Evolutionary conservation across 2,888 invertebrate genomes (phyloP).

Genomic region (Phortica magna): DNA sequence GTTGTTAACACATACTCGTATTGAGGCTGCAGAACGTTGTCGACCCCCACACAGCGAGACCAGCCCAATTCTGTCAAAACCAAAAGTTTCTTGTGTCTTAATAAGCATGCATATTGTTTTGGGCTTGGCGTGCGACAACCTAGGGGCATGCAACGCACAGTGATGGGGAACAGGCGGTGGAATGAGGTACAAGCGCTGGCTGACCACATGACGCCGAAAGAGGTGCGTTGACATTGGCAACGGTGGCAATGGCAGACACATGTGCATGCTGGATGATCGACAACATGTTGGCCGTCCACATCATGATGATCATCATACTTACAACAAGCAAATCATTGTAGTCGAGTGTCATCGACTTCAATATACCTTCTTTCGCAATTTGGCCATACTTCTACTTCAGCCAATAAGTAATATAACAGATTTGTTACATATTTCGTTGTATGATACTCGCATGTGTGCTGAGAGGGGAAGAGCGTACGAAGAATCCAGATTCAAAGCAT

Average conservation of each 20-base stretch:
- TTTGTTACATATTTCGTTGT: no score
- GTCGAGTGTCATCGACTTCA: no score
- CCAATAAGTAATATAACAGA: no score
- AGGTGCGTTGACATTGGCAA: constrained; percentile 1
- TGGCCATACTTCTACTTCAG: no score
- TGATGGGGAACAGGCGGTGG: not conserved
- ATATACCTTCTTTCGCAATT: no score
- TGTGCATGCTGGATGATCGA: not conserved
- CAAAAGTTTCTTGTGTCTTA: constrained; percentile 2
- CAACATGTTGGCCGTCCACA: not conserved
- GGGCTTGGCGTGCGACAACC: constrained; percentile 26
- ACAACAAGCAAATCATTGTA: no score
- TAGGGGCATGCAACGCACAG: not conserved
- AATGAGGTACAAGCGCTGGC: not conserved
- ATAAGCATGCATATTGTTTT: constrained; percentile 10
- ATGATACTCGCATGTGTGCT: not conserved
- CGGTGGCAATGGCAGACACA: not conserved
- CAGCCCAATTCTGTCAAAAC: constrained; percentile 3
- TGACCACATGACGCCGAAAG: not conserved
- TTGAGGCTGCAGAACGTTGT: constrained; percentile 4
- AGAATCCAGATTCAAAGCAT: not conserved
- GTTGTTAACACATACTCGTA: constrained; percentile 27
- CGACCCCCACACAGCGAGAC: constrained; percentile 3
- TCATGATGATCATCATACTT: not conserved
- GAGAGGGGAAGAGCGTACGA: not conserved